Evolutionary conservation across 2,888 invertebrate genomes (phyloP).

Genomic region (Erpobdella octoculata): DNA sequence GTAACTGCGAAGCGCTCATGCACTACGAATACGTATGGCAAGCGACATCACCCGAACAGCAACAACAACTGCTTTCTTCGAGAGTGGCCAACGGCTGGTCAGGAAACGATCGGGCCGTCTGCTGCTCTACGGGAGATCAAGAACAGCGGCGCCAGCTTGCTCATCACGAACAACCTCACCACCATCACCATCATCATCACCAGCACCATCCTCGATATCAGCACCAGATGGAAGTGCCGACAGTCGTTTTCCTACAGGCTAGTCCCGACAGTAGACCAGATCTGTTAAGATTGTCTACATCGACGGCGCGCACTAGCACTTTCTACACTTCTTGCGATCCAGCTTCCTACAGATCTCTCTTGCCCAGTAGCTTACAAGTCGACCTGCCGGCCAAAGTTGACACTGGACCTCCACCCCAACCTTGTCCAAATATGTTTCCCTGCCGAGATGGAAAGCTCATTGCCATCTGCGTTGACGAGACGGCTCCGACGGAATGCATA

Average conservation of each 20-base stretch:
- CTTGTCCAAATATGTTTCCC: too few species aligned
- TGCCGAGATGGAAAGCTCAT: too few species aligned
- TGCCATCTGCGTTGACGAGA: too few species aligned
- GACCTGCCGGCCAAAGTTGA: background rate
- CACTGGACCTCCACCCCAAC: too few species aligned
- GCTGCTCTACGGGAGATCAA: background rate
- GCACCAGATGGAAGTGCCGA: constrained; percentile 24
- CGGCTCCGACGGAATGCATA: too few species aligned
- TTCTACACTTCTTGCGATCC: background rate
- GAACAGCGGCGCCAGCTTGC: background rate
- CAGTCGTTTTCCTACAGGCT: background rate
- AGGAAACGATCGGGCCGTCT: background rate
- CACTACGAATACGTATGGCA: constrained; percentile 17
- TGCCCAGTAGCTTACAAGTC: background rate
- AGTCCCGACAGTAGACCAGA: constrained; percentile 1
- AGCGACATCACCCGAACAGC: constrained; percentile 10
- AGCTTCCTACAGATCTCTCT: background rate
- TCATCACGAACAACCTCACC: background rate
- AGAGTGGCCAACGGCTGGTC: constrained; percentile 10
- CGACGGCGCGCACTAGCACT: background rate
- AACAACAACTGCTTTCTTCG: constrained; percentile 2
- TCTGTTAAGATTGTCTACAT: background rate
- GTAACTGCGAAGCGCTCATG: background rate
- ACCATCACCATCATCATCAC: constrained; percentile 7
- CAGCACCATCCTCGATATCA: constrained; percentile 30